These are phyloP conservation scores for Falco rusticolus DNA, from an alignment of 2,797 vertebrate genomes.

Conservation along the genomic window DNA sequence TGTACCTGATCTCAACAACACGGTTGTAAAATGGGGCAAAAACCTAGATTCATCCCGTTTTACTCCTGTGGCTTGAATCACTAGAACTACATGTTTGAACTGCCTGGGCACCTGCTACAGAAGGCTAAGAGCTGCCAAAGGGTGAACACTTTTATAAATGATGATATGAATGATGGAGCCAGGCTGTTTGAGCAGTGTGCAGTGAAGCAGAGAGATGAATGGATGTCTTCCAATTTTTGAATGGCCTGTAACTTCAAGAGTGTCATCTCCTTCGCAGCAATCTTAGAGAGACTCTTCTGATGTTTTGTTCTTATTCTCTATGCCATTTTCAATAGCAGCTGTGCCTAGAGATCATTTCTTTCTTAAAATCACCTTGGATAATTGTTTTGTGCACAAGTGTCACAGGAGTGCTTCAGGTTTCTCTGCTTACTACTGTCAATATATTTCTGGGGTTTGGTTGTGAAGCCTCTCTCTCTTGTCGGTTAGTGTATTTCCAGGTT, in stretches of 20 bases:
- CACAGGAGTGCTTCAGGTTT: neutral
- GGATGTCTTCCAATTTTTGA: neutral
- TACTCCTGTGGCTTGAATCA: neutral
- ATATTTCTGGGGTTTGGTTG: neutral
- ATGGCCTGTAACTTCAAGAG: neutral
- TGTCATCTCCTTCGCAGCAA: accelerated
- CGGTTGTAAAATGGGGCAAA: neutral
- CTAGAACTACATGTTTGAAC: neutral
- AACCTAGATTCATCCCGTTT: neutral
- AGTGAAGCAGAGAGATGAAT: neutral
- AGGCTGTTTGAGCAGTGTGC: neutral
- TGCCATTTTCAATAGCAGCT: neutral
- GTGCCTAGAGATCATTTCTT: neutral
- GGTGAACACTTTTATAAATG: neutral
- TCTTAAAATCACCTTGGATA: neutral
- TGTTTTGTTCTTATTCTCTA: neutral
- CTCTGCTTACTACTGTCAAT: neutral
- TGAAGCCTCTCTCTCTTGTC: neutral
- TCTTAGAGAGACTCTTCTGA: neutral
- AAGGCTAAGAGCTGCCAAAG: neutral
- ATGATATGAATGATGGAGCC: neutral
- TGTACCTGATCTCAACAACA: neutral
- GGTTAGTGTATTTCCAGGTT: neutral
- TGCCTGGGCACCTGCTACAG: neutral
- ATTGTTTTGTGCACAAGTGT: neutral